These are phyloP conservation scores for Sinella curviseta DNA, from an alignment of 1,140 invertebrate species.

Conservation along the genomic window DNA sequence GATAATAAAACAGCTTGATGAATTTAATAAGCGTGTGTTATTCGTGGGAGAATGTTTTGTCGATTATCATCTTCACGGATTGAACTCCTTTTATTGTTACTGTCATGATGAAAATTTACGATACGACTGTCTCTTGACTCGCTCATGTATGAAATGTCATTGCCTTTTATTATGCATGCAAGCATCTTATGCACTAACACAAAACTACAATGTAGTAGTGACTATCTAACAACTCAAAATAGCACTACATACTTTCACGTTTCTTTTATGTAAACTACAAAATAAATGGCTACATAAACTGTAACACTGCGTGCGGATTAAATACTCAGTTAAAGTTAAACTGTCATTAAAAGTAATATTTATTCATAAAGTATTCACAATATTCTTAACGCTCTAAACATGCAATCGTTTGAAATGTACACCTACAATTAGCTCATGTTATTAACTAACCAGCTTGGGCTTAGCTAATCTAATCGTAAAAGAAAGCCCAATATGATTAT, in stretches of 20 bases:
- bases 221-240: too few relatives aligned
- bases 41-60: not conserved
- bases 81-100: too few relatives aligned
- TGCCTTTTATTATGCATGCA: too few relatives aligned
- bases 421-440: too few relatives aligned
- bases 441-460: too few relatives aligned
- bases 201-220: too few relatives aligned
- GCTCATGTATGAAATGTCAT: too few relatives aligned
- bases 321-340: not conserved
- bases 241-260: too few relatives aligned
- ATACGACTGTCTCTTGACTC: not conserved
- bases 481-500: too few relatives aligned
- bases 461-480: too few relatives aligned
- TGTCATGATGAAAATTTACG: not conserved
- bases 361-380: not conserved
- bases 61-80: not conserved
- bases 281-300: not conserved
- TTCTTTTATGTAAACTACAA: not conserved
- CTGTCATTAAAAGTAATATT: not conserved
- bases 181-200: not conserved
- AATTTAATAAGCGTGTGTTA: too few relatives aligned
- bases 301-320: not conserved
- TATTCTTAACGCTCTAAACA: not conserved
- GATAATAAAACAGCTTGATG: not conserved
- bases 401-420: not conserved